These are phyloP conservation scores for Proisotoma minuta DNA, from an alignment of 2,888 invertebrate species.

Conservation along the genomic window DNA sequence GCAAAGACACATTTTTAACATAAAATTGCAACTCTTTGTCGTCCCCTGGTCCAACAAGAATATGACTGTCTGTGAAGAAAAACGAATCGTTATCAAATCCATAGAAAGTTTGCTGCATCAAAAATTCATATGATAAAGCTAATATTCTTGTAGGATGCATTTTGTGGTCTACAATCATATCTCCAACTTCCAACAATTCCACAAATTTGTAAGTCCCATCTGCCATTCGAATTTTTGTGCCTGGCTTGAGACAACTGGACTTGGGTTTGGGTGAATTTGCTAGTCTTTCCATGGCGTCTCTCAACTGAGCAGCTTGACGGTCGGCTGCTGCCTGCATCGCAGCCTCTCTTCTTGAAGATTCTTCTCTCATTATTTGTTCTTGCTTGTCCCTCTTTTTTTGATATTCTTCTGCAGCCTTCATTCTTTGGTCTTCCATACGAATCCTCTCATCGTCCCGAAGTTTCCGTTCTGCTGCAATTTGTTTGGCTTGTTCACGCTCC, in stretches of 20 bases:
- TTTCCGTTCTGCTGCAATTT: neutral
- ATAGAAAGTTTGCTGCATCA: constrained; percentile 16
- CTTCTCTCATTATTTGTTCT: neutral
- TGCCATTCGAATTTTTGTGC: constrained; percentile 23
- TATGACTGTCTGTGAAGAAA: constrained; percentile 28
- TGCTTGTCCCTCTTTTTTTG: neutral
- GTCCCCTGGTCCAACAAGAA: constrained; percentile 20
- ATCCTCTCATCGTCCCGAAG: neutral
- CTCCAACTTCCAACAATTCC: constrained; percentile 24
- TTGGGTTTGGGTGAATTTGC: neutral
- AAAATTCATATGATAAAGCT: constrained; percentile 15
- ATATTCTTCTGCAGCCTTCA: neutral
- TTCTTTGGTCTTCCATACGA: neutral
- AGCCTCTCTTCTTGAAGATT: neutral
- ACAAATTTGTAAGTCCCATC: constrained; percentile 17
- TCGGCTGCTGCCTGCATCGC: neutral
- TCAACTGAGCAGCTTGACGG: too few species aligned
- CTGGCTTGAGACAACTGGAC: constrained; percentile 23
- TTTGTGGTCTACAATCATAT: constrained; percentile 28
- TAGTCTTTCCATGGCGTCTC: neutral
- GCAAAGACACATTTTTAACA: neutral
- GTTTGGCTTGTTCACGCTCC: neutral
- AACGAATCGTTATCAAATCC: constrained; percentile 18
- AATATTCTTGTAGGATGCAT: constrained; percentile 17
- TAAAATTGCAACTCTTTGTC: constrained; percentile 1